Conservation (phyloP, 1,140 invertebrate species). For the Mercenaria mercenaria region DNA sequence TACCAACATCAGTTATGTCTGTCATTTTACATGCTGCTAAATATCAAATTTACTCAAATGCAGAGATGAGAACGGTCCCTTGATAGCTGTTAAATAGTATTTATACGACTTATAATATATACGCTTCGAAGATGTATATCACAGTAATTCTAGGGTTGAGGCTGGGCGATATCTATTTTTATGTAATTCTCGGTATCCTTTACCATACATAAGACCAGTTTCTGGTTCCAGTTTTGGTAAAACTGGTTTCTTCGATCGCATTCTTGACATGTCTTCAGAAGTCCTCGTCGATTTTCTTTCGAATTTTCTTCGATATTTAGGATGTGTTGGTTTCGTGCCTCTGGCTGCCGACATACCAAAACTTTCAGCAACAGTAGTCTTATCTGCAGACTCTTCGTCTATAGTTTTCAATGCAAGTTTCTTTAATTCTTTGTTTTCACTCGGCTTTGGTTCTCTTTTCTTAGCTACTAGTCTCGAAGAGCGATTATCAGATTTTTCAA, state of each 20-base stretch:
- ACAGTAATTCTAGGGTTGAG: slow-evolving; percentile 25
- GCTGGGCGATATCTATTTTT: slow-evolving; percentile 38
- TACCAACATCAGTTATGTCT: no score
- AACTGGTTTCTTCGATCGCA: slow-evolving; percentile 44
- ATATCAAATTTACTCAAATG: no score
- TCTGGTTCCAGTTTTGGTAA: slow-evolving; percentile 9
- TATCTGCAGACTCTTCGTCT: not conserved
- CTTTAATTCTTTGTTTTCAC: slow-evolving; percentile 4
- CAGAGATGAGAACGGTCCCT: no score
- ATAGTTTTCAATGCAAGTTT: slow-evolving; percentile 27
- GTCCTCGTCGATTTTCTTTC: slow-evolving; percentile 37
- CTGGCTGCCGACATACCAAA: not conserved
- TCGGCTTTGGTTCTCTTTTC: not conserved
- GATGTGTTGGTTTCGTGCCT: not conserved
- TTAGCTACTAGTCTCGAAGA: not conserved
- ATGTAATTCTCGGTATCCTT: slow-evolving; percentile 48
- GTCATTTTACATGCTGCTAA: no score
- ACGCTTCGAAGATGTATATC: no score
- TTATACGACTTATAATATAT: no score
- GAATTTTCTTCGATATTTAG: not conserved
- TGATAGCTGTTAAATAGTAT: no score
- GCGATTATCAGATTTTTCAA: slow-evolving; percentile 26
- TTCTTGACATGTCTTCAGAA: not conserved
- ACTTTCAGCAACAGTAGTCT: not conserved
- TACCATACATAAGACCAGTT: slow-evolving; percentile 7